A percentile compares a stretch with the other conserved stretches of the same genome.
Evolutionary conservation across 64 coral and sea anemone species (phyloP).

Genomic region (Porites lutea): DNA sequence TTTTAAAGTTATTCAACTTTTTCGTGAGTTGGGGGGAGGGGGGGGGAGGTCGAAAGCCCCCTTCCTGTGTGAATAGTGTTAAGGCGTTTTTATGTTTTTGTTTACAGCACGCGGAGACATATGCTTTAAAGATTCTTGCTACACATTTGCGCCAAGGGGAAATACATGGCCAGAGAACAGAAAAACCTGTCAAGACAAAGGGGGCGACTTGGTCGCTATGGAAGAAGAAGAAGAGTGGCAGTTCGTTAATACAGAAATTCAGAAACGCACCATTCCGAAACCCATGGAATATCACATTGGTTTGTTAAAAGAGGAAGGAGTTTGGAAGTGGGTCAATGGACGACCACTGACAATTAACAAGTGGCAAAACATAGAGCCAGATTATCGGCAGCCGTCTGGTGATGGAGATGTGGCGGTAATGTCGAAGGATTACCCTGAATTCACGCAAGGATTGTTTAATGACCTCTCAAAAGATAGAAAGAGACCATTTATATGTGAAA

Average conservation of each 20-base stretch:
- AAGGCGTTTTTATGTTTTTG: no score
- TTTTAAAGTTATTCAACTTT: no score
- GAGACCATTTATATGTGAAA: not conserved
- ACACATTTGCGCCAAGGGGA: not conserved
- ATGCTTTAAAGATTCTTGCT: not conserved
- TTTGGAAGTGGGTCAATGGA: constrained; percentile 1
- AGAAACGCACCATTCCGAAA: not conserved
- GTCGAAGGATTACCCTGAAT: not conserved
- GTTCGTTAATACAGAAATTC: not conserved
- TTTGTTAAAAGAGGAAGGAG: not conserved
- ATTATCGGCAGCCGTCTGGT: not conserved
- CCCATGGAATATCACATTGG: not conserved
- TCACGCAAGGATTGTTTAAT: not conserved
- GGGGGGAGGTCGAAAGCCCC: no score
- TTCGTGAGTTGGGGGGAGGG: no score
- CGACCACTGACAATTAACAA: not conserved
- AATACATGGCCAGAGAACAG: not conserved
- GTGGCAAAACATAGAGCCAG: not conserved
- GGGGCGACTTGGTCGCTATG: not conserved
- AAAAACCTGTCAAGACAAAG: not conserved
- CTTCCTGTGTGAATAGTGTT: no score
- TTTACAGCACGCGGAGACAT: no score
- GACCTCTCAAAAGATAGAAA: not conserved
- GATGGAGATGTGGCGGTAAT: constrained; percentile 6
- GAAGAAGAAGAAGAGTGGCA: not conserved